phyloP scores from a whole-genome alignment of 1,140 invertebrate genomes.

The Drosophila tsacasi region DNA sequence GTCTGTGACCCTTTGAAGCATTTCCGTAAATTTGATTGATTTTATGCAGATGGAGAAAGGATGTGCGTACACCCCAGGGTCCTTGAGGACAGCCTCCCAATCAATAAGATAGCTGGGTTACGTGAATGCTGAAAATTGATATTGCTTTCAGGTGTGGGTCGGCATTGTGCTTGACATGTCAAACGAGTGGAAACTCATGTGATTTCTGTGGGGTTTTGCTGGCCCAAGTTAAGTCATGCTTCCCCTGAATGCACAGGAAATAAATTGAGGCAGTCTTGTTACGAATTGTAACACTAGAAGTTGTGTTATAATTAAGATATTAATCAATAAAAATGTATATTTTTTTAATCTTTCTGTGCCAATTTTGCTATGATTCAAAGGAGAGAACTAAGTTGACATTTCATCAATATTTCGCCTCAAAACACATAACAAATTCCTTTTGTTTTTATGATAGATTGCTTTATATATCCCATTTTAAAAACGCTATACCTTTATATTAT shows the following conservation, averaged over 20 bases:
- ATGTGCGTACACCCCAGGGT: constrained; percentile 1
- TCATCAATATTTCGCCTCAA: no score
- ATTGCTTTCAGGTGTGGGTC: neutral
- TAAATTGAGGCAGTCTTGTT: neutral
- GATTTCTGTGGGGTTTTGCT: neutral
- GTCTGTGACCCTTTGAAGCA: constrained; percentile 15
- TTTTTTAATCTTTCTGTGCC: no score
- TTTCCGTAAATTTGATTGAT: constrained; percentile 51
- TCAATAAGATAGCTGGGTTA: constrained; percentile 10
- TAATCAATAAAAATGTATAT: no score
- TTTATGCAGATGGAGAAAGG: constrained; percentile 58
- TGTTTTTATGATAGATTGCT: no score
- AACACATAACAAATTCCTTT: no score
- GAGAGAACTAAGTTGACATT: no score
- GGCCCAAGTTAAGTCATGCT: neutral
- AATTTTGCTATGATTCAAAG: no score
- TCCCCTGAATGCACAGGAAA: neutral
- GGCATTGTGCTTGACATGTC: constrained; percentile 15
- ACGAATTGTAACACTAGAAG: no score
- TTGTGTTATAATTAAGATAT: no score
- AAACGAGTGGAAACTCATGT: constrained; percentile 9
- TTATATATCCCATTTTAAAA: no score
- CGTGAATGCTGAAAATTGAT: constrained; percentile 13
- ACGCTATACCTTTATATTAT: no score
- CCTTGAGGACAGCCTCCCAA: neutral